These are phyloP conservation scores for Alfaro cultratus DNA, from an alignment of 2,797 vertebrate genomes.

Conservation along the genomic window DNA sequence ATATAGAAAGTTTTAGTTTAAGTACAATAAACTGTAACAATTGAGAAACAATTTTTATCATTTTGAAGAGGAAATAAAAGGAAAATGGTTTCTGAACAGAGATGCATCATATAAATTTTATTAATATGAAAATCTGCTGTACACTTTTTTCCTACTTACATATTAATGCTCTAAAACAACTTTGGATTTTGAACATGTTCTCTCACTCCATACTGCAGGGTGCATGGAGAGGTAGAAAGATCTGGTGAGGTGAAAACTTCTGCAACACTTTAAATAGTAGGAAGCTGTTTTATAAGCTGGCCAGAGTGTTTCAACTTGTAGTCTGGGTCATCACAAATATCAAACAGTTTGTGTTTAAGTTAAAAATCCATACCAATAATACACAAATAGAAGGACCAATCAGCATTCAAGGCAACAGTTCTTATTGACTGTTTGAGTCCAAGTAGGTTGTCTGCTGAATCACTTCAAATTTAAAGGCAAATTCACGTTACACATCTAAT, in stretches of 20 bases:
- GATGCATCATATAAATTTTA: neutral
- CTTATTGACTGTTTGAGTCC: neutral
- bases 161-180: neutral
- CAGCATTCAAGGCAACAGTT: neutral
- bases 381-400: neutral
- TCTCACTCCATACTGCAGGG: neutral
- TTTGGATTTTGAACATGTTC: neutral
- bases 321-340: no score
- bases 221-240: neutral
- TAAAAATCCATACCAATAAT: neutral
- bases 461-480: neutral
- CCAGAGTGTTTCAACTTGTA: no score
- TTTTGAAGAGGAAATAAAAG: neutral
- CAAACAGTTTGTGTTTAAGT: neutral
- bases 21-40: neutral
- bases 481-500: neutral
- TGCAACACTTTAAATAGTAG: no score
- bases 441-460: neutral
- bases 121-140: neutral
- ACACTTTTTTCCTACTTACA: neutral
- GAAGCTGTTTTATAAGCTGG: no score
- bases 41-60: neutral
- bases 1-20: conserved; percentile 2
- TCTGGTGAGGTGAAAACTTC: neutral
- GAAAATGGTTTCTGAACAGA: conserved; percentile 3